A percentile compares a stretch with the other conserved stretches of the same genome.
Evolutionary conservation across 2,113 vertebrate genomes (phyloP).

Genomic region (Pollachius pollachius): DNA sequence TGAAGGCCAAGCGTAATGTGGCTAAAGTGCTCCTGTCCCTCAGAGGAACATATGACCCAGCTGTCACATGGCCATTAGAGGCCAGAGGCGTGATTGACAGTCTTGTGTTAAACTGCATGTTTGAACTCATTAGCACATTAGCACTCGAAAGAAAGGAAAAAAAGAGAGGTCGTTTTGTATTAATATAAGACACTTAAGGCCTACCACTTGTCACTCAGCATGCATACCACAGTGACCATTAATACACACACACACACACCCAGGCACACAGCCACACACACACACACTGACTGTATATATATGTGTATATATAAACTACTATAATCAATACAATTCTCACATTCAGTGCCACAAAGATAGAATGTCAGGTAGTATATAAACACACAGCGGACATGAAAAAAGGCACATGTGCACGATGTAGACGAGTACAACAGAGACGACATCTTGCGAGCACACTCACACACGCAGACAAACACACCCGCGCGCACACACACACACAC

Average conservation of each 20-base stretch:
- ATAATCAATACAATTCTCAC: no score
- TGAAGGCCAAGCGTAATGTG: conserved; percentile 45
- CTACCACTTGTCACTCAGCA: conserved; percentile 28
- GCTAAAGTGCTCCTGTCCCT: conserved; percentile 60
- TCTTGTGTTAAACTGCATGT: conserved; percentile 67
- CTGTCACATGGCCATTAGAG: conserved; percentile 68
- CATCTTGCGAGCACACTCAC: not conserved
- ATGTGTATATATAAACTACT: not conserved
- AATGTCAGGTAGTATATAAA: not conserved
- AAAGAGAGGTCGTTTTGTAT: conserved; percentile 26
- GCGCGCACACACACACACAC: not conserved
- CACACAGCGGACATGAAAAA: not conserved
- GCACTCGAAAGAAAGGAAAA: conserved; percentile 9
- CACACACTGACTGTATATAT: not conserved
- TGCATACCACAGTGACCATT: not conserved
- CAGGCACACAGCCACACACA: not conserved
- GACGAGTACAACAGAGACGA: not conserved
- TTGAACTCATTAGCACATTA: conserved; percentile 73
- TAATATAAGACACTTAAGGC: conserved; percentile 44
- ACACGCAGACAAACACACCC: conserved; percentile 6
- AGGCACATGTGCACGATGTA: not conserved
- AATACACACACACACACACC: not conserved
- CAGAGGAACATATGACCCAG: conserved; percentile 57
- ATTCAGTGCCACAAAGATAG: no score
- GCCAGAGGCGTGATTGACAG: conserved; percentile 73